A percentile compares a stretch with the other conserved stretches of the same genome.
Evolutionary conservation across 2,113 vertebrate genomes (phyloP).

Genomic region (Phoxinus phoxinus): DNA sequence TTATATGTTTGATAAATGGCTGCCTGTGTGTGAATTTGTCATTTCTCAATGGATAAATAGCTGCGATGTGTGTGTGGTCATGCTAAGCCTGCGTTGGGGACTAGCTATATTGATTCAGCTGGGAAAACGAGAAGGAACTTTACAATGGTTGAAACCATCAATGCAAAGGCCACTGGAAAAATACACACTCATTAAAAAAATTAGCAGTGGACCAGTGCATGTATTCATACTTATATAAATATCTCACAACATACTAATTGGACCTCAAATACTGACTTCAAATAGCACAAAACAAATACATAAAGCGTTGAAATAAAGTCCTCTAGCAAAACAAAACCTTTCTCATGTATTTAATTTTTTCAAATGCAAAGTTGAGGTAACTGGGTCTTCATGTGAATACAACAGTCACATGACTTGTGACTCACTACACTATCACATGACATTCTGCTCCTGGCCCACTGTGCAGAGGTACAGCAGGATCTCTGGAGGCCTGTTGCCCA

Average conservation of each 20-base stretch:
- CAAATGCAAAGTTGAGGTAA: constrained; percentile 14
- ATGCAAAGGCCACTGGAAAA: constrained; percentile 28
- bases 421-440: constrained; percentile 25
- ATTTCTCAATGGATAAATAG: too few relatives aligned
- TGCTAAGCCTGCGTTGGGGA: neutral
- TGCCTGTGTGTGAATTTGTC: neutral
- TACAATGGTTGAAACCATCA: constrained; percentile 16
- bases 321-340: too few relatives aligned
- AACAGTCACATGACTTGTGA: constrained; percentile 18
- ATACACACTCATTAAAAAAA: neutral
- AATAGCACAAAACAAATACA: too few relatives aligned
- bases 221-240: neutral
- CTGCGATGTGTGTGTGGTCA: neutral
- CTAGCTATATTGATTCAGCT: constrained; percentile 55
- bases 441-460: constrained; percentile 52
- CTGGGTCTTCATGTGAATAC: neutral
- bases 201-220: neutral
- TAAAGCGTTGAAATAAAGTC: too few relatives aligned
- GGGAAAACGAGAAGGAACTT: constrained; percentile 35
- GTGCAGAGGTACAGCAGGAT: constrained; percentile 48
- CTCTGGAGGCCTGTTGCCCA: constrained; percentile 64
- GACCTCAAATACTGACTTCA: too few relatives aligned
- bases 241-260: too few relatives aligned
- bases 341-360: too few relatives aligned
- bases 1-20: constrained; percentile 3